A percentile compares a stretch with the other conserved stretches of the same genome.
phyloP scores from a whole-genome alignment of 2,797 vertebrate species.

The Acrossocheilus fasciatus region DNA sequence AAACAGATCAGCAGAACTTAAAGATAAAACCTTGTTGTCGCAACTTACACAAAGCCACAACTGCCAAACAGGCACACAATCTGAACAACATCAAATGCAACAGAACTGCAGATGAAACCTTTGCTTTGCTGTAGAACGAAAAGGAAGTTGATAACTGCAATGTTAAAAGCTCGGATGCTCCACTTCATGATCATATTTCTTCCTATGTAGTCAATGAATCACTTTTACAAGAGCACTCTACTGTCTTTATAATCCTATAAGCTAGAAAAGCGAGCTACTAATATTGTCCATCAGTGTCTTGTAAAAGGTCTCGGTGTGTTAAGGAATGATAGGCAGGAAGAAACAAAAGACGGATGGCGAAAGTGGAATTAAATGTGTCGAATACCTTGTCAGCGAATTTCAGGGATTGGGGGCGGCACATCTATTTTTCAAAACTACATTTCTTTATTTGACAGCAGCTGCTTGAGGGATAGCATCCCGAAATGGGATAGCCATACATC shows the following conservation, averaged over 20 bases:
- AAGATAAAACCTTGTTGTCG: background rate
- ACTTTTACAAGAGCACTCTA: conserved; percentile 69
- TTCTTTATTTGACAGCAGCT: conserved; percentile 28
- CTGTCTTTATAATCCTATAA: conserved; percentile 72
- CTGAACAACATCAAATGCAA: background rate
- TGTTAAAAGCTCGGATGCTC: conserved; percentile 17
- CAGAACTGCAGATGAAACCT: background rate
- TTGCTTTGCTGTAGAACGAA: background rate
- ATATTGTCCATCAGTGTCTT: conserved; percentile 63
- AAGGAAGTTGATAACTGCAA: background rate
- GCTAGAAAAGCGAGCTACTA: conserved; percentile 64
- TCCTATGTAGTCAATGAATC: conserved; percentile 30
- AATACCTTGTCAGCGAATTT: conserved; percentile 10
- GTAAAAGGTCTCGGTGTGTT: conserved; percentile 63
- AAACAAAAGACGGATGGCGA: background rate
- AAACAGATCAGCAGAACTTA: background rate
- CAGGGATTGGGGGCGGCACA: background rate
- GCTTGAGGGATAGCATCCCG: conserved; percentile 22
- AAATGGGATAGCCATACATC: conserved; percentile 7
- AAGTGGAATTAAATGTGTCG: conserved; percentile 15
- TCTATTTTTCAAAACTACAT: conserved; percentile 32
- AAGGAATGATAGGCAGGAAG: conserved; percentile 31
- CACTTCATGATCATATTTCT: conserved; percentile 26
- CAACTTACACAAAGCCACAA: background rate
- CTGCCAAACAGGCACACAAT: background rate